Conservation (phyloP, 2,888 invertebrate species). For the Scaptomyza tumidula region DNA sequence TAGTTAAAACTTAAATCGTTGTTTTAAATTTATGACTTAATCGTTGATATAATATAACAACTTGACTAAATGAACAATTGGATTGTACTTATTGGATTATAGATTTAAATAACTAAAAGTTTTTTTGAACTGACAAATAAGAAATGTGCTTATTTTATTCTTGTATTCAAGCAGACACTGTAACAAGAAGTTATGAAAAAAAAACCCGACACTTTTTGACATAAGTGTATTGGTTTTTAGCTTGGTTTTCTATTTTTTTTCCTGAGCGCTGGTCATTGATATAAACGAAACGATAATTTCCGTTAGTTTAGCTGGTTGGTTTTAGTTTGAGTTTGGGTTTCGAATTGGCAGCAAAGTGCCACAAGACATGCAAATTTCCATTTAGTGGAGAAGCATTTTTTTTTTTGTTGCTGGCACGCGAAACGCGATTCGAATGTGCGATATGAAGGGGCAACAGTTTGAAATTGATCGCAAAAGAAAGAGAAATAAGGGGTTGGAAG, state of each 20-base stretch:
- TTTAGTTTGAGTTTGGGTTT: slow-evolving; percentile 12
- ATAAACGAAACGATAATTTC: slow-evolving; percentile 70
- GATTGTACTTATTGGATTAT: no score
- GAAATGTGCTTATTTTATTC: no score
- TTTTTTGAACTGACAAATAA: no score
- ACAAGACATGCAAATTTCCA: slow-evolving; percentile 72
- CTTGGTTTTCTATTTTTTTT: neutral
- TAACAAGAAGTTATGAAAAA: neutral
- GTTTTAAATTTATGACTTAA: no score
- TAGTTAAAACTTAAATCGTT: no score
- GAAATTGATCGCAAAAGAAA: neutral
- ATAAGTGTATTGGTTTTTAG: slow-evolving; percentile 30
- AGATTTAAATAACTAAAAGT: no score
- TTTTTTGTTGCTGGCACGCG: slow-evolving; percentile 38
- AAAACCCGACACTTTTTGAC: slow-evolving; percentile 3
- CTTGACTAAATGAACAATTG: no score
- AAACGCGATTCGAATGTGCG: slow-evolving; percentile 15
- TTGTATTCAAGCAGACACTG: neutral
- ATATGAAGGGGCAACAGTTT: slow-evolving; percentile 38
- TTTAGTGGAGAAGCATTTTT: slow-evolving; percentile 61
- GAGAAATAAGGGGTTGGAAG: neutral
- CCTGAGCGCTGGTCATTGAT: slow-evolving; percentile 53
- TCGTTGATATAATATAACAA: no score
- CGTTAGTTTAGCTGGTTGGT: slow-evolving; percentile 26
- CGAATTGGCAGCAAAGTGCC: slow-evolving; percentile 55